phyloP scores from a whole-genome alignment of 2,888 invertebrate genomes.

The Drosophila trichaetosa region DNA sequence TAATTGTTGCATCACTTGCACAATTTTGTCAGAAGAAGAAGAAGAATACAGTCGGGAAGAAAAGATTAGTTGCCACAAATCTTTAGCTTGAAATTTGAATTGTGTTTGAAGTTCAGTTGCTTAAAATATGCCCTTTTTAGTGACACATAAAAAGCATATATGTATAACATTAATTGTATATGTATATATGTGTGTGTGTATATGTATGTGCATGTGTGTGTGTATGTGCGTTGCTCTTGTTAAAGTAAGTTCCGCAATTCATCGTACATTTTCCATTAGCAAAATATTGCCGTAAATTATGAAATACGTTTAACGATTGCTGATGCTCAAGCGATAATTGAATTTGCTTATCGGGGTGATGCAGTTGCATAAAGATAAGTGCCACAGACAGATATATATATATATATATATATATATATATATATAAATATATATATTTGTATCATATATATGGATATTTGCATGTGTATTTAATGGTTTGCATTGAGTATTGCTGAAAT shows the following conservation, averaged over 20 bases:
- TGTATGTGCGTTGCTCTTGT: neutral
- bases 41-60: no score
- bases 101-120: neutral
- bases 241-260: slow-evolving; percentile 6
- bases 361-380: slow-evolving; percentile 28
- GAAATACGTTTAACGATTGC: slow-evolving; percentile 32
- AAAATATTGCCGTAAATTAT: slow-evolving; percentile 37
- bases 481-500: slow-evolving; percentile 31
- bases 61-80: neutral
- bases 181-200: neutral
- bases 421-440: neutral
- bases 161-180: neutral
- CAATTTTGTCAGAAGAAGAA: neutral
- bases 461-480: slow-evolving; percentile 34
- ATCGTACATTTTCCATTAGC: slow-evolving; percentile 5
- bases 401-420: no score
- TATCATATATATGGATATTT: neutral
- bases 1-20: neutral
- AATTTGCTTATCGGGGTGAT: slow-evolving; percentile 46
- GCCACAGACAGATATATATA: neutral
- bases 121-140: neutral
- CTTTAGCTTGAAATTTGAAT: no score
- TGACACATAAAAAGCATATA: neutral
- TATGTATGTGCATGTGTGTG: neutral
- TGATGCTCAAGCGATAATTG: slow-evolving; percentile 45